Evolutionary conservation across 2,888 invertebrate species (phyloP), one percentile per base, ranked within the genome.

Genomic region (Allygus modestus): DNA sequence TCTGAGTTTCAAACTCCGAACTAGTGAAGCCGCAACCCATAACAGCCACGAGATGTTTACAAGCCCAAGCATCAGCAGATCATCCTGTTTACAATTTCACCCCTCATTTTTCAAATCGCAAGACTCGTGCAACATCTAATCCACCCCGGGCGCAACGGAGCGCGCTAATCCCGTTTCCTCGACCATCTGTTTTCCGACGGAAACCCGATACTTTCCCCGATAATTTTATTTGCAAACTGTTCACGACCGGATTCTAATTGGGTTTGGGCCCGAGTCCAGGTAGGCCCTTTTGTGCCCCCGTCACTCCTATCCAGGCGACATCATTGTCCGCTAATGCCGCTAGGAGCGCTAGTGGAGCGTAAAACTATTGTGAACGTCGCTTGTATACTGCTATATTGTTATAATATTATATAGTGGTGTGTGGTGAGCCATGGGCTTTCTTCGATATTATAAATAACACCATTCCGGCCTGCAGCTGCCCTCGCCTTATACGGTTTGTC

Each of bases 141-240:
- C 54, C 54, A 54, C 1, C 23, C 54, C 54, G 5, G 20, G 58
- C 1, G 23, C 58, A 58, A 12, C 58, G 23, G 26, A 58, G 58
- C 20, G 58, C 5, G 4, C 58, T 77, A 79, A 79, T 51, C 79
- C 79, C 54, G 51, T 79, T 79, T 33, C 79, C 79, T 33, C 43
- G 15, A 51, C 51, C 33, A n/a, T 26, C 20, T 54, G 54, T 54
- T 79, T 79, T 54, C 37, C 28, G 4, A 9, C 46, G 26, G 46
- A 43, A 79, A 79, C 58, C 17, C 20, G 79, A 79, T 79, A 79
- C 58, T 79, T 79, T 77, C 46, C 33, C 51, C 79, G n/a, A 37
- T 79, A 79, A 79, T 79, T 79, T 79, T 79, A 79, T 79, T 79
- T 79, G 79, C 79, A 79, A 79, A 79, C 79, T 79, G 79, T 79